A percentile compares a stretch with the other conserved stretches of the same genome.
Evolutionary conservation across 2,888 invertebrate species (phyloP).

Genomic region (Graphium colonna): DNA sequence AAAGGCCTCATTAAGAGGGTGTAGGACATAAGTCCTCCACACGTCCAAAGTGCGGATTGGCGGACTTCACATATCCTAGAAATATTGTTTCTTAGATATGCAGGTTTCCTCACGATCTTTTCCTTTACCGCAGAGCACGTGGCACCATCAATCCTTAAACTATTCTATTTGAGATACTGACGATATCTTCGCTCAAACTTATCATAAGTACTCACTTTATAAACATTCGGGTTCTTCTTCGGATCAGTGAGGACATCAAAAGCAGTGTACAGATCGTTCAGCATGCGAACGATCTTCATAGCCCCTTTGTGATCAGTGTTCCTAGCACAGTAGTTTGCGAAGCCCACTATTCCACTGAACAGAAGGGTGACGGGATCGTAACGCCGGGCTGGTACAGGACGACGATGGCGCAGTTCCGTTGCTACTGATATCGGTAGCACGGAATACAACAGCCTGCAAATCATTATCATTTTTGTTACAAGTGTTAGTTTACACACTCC

Average conservation of each 20-base stretch:
- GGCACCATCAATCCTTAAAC: too few relatives aligned
- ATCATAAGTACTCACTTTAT: conserved; percentile 93
- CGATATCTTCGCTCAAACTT: too few relatives aligned
- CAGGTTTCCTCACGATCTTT: too few relatives aligned
- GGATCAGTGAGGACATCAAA: conserved; percentile 97
- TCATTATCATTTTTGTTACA: background rate
- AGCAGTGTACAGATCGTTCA: conserved; percentile 95
- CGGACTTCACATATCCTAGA: too few relatives aligned
- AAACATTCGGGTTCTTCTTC: conserved; percentile 94
- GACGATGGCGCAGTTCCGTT: conserved; percentile 94
- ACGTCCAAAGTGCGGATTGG: too few relatives aligned
- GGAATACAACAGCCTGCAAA: conserved; percentile 91
- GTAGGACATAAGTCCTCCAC: too few relatives aligned
- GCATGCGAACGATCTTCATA: conserved; percentile 96
- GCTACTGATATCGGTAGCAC: conserved; percentile 96
- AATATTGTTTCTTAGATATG: too few relatives aligned
- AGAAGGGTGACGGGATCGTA: conserved; percentile 95
- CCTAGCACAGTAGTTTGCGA: conserved; percentile 92
- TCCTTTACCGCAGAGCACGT: too few relatives aligned
- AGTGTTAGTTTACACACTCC: background rate
- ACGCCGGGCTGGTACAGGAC: conserved; percentile 92
- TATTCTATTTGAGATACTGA: too few relatives aligned
- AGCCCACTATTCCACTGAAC: conserved; percentile 95
- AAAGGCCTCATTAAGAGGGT: too few relatives aligned
- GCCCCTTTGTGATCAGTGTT: conserved; percentile 95